Conservation (phyloP, 2,888 invertebrate species). For the Malacosoma neustria region DNA sequence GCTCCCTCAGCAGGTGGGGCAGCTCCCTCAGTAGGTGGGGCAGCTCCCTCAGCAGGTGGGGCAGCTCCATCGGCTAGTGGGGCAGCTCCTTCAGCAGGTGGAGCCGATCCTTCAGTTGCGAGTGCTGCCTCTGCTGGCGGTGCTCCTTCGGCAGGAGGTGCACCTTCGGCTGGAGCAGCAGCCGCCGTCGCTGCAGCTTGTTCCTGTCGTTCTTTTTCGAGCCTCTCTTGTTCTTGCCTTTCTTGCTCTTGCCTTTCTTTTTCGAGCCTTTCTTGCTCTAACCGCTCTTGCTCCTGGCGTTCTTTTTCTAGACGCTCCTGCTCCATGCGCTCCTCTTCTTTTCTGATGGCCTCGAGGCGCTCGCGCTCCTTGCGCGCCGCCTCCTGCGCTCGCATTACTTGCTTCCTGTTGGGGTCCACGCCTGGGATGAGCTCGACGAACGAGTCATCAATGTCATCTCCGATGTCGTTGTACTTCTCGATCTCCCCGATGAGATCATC, state of each 20-base stretch:
- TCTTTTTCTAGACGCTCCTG: neutral
- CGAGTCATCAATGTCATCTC: slow-evolving; percentile 94
- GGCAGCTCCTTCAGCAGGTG: slow-evolving; percentile 27
- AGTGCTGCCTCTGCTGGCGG: slow-evolving; percentile 27
- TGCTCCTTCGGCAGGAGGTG: slow-evolving; percentile 22
- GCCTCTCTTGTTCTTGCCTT: slow-evolving; percentile 1
- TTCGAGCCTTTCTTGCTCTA: slow-evolving; percentile 1
- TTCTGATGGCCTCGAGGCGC: slow-evolving; percentile 13
- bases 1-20: slow-evolving; percentile 28
- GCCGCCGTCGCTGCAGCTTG: slow-evolving; percentile 17
- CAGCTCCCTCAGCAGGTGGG: slow-evolving; percentile 26
- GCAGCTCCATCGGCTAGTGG: slow-evolving; percentile 32
- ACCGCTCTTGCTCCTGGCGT: neutral
- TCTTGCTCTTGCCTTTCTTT: neutral
- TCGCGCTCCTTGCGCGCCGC: slow-evolving; percentile 39
- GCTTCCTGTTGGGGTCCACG: slow-evolving; percentile 59
- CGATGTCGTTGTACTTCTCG: slow-evolving; percentile 94
- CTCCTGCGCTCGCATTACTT: slow-evolving; percentile 41
- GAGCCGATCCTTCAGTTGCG: slow-evolving; percentile 23
- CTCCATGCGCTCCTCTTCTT: neutral
- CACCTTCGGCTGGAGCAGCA: slow-evolving; percentile 33
- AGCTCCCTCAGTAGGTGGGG: slow-evolving; percentile 22
- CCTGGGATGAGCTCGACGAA: slow-evolving; percentile 87
- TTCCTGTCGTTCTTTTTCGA: neutral
- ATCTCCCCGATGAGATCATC: slow-evolving; percentile 91